Conservation (phyloP, 2,113 vertebrate genomes). For the Galeopterus variegatus region DNA sequence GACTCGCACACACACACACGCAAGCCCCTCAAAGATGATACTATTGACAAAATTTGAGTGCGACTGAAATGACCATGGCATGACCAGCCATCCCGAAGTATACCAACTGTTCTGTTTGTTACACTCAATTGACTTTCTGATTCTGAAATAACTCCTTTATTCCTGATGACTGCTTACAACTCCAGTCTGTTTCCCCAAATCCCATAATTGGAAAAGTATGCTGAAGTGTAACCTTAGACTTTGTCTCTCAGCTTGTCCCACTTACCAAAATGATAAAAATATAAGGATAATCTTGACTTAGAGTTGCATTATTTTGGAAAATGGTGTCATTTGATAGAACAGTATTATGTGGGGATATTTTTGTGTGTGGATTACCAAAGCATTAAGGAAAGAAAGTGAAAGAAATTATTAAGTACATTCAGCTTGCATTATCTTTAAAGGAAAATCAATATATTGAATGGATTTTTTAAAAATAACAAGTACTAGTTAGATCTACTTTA, state of each 20-base stretch:
- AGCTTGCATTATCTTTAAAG: conserved; percentile 12
- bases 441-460: conserved; percentile 42
- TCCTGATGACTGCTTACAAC: not conserved
- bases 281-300: not conserved
- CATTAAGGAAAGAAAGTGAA: conserved; percentile 15
- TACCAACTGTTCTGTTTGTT: too few relatives aligned
- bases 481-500: not conserved
- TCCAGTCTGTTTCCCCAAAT: conserved; percentile 14
- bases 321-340: not conserved
- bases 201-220: not conserved
- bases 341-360: not conserved
- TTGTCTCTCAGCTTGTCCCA: not conserved
- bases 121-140: not conserved
- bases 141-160: conserved; percentile 12
- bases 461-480: not conserved
- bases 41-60: not conserved
- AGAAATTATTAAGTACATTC: not conserved
- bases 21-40: not conserved
- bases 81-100: not conserved
- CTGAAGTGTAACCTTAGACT: not conserved
- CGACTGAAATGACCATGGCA: not conserved
- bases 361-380: not conserved
- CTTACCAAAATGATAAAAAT: not conserved
- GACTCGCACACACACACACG: not conserved
- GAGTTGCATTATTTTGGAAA: conserved; percentile 2